Evolutionary conservation across 2,888 invertebrate species (phyloP).

Genomic region (Urechis unicinctus): DNA sequence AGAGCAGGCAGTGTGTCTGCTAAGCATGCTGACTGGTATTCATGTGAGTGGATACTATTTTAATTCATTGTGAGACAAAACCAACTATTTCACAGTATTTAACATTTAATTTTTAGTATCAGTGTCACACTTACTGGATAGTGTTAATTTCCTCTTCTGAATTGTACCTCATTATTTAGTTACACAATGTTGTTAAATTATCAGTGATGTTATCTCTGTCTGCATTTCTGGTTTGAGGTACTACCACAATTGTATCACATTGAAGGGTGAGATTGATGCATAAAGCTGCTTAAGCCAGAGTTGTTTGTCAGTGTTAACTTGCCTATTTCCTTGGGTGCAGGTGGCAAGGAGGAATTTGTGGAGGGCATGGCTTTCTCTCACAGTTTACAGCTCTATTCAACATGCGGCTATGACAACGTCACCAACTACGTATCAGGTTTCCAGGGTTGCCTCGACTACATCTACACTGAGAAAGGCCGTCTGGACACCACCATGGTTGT

Average conservation of each 20-base stretch:
- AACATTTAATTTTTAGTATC: no score
- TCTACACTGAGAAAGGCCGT: constrained; percentile 66
- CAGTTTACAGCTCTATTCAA: constrained; percentile 63
- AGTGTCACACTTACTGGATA: no score
- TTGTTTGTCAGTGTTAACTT: no score
- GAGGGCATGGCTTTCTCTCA: constrained; percentile 61
- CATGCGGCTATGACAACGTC: constrained; percentile 74
- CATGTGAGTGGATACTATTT: constrained; percentile 24
- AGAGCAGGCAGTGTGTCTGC: constrained; percentile 63
- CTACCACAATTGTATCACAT: no score
- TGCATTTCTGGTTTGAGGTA: neutral
- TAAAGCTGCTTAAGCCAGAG: neutral
- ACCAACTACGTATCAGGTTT: constrained; percentile 81
- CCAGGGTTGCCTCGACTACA: constrained; percentile 84
- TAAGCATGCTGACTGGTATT: constrained; percentile 65
- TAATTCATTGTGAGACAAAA: no score
- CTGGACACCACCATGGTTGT: constrained; percentile 59
- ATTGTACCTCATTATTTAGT: no score
- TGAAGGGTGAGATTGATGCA: neutral
- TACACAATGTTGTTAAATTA: no score
- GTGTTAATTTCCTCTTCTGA: no score
- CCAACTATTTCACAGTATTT: no score
- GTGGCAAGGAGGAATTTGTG: constrained; percentile 58
- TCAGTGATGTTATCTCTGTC: neutral
- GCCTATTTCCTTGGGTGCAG: no score